phyloP scores from a whole-genome alignment of 1,140 invertebrate species.

The Drosophila arawakana region DNA sequence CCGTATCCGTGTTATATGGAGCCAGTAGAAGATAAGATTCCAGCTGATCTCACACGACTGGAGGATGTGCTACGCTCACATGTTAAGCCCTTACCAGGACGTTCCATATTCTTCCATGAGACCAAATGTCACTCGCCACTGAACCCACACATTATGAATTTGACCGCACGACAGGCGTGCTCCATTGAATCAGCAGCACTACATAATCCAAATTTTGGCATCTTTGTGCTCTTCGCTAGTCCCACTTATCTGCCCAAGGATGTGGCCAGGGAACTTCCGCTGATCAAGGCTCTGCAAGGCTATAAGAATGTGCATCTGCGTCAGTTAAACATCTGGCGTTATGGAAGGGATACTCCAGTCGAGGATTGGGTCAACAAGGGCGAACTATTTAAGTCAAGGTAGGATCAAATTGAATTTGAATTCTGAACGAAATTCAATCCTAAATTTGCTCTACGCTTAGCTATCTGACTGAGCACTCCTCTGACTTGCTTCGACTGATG shows the following conservation, averaged over 20 bases:
- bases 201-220: slow-evolving; percentile 86
- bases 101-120: background rate
- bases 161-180: slow-evolving; percentile 87
- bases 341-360: slow-evolving; percentile 87
- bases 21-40: background rate
- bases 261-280: background rate
- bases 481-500: slow-evolving; percentile 89
- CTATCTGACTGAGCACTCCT: slow-evolving; percentile 73
- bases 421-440: background rate
- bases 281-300: slow-evolving; percentile 77
- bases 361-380: slow-evolving; percentile 86
- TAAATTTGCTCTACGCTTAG: background rate
- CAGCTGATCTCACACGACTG: background rate
- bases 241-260: slow-evolving; percentile 66
- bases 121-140: background rate
- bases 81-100: background rate
- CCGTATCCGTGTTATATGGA: no score
- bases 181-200: slow-evolving; percentile 88
- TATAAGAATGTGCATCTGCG: slow-evolving; percentile 87
- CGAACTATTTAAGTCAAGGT: background rate
- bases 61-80: background rate
- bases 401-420: background rate
- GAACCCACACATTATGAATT: slow-evolving; percentile 21
- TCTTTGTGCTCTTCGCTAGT: slow-evolving; percentile 86
- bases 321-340: slow-evolving; percentile 86